Evolutionary conservation across 2,113 vertebrate genomes (phyloP), one percentile per base, ranked within the genome.

Genomic region (Neodon shergylaensis): DNA sequence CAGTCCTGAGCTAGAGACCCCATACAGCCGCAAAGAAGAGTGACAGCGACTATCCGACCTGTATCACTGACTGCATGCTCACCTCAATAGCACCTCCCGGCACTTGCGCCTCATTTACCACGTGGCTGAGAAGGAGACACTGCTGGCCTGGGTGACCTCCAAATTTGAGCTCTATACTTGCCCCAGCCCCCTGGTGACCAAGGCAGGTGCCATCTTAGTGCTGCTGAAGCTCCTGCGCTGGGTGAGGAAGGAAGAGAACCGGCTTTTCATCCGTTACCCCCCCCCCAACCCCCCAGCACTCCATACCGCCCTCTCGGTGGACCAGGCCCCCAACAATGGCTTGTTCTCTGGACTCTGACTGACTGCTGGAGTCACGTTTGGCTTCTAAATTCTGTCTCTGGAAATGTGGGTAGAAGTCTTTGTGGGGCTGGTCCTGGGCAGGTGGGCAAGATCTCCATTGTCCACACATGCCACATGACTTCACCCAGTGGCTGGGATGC

Each of bases 51-150:
- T 99, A 13, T 98, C 99, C 0, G 99, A 99, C 97, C 98, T 99
- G 33, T 99, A 99, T 97, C 99, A 99, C 58, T 99, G 99, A 92
- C 98, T 99, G 98, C 99, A 99, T 87, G 98, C 99, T 13, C 99
- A 99, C 21, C 99, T 99, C 22, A 99, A 99, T 98, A 99, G 98
- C 98, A 94, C 98, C 28, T 98, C 99, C 9, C 98, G 99, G 52
- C 99, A 99, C 65, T 98, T 99, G 88, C 99, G 99, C 61, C 99
- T 99, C 97, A 99, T 99, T 97, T 99, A 99, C 98, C 99, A 99
- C 0, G 99, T 99, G 74, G 99, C 99, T 0, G 99, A 99, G 98
- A 99, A 98, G 95, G 99, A 99, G 97, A 99, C 99, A 0, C 98
- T 99, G 22, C 94, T 99, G 91, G 99, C 99, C 63, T 99, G 99